Percentiles rank a stretch among this genome's conserved stretches.
These are phyloP conservation scores for Cryptocephalus moraei DNA, from an alignment of 2,888 invertebrate species.

Conservation along the genomic window DNA sequence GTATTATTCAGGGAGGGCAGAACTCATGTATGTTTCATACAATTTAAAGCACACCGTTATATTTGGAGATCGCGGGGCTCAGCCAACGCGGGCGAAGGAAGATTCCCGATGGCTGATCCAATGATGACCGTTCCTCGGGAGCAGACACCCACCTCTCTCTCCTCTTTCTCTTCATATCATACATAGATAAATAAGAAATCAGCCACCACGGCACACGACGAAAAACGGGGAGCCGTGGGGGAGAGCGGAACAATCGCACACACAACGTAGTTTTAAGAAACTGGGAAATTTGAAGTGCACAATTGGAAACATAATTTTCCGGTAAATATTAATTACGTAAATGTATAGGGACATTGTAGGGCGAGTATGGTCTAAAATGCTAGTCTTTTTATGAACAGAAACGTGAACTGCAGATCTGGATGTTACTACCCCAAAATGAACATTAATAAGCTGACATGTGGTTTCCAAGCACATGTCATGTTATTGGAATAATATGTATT, in stretches of 20 bases:
- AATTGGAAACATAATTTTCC: no score
- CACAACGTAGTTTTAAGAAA: no score
- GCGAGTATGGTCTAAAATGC: no score
- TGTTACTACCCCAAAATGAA: no score
- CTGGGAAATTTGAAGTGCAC: no score
- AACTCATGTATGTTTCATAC: conserved; percentile 50
- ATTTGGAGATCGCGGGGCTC: conserved; percentile 33
- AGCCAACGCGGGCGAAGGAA: conserved; percentile 24
- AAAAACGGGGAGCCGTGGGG: not conserved
- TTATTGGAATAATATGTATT: no score
- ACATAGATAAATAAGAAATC: conserved; percentile 16
- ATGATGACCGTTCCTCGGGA: conserved; percentile 16
- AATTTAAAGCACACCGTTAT: conserved; percentile 45
- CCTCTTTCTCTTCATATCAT: conserved; percentile 11
- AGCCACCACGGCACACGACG: not conserved
- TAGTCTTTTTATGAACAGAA: no score
- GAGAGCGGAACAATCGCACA: not conserved
- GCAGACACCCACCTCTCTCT: conserved; percentile 7
- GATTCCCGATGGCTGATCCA: conserved; percentile 24
- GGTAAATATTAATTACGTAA: no score
- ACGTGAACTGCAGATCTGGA: no score
- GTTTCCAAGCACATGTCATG: no score
- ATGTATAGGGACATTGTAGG: no score
- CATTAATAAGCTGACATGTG: no score
- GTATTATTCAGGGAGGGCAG: conserved; percentile 40